Conservation (phyloP, 2,888 invertebrate genomes). For the Linnaemya vulpina region DNA sequence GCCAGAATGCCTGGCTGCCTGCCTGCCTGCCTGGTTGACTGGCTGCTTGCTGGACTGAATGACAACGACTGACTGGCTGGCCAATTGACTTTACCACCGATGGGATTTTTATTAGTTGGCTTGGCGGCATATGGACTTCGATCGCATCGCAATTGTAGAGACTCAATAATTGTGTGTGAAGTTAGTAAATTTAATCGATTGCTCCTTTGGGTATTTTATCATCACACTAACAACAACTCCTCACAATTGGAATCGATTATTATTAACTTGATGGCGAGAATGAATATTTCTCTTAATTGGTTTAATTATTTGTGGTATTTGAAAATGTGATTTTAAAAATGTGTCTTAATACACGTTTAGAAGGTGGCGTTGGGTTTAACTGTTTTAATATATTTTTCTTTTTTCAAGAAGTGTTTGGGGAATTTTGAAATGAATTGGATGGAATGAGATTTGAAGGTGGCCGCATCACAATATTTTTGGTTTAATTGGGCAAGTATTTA, state of each 20-base stretch:
- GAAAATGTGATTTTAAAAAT: conserved; percentile 53
- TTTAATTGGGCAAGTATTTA: neutral
- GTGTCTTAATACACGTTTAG: conserved; percentile 51
- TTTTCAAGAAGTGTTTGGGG: neutral
- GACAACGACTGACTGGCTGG: conserved; percentile 2
- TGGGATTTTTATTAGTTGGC: conserved; percentile 21
- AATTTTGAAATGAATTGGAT: neutral
- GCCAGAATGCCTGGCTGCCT: conserved; percentile 15
- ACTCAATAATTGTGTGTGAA: conserved; percentile 72
- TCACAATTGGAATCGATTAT: conserved; percentile 66
- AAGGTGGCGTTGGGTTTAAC: conserved; percentile 50
- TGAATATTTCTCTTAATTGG: conserved; percentile 71
- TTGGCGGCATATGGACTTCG: conserved; percentile 24
- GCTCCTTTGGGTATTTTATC: conserved; percentile 71
- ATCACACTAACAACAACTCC: conserved; percentile 45
- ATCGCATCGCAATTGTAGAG: conserved; percentile 33
- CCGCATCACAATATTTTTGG: neutral
- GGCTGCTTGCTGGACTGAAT: neutral
- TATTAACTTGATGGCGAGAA: conserved; percentile 63
- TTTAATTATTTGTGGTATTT: conserved; percentile 70
- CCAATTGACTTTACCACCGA: conserved; percentile 28
- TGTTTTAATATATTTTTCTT: conserved; percentile 5
- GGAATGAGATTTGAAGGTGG: neutral
- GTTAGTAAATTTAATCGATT: conserved; percentile 73
- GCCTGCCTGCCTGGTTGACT: neutral